These are phyloP conservation scores for Iselma pallidipennis DNA, from an alignment of 2,888 invertebrate species.

Conservation along the genomic window DNA sequence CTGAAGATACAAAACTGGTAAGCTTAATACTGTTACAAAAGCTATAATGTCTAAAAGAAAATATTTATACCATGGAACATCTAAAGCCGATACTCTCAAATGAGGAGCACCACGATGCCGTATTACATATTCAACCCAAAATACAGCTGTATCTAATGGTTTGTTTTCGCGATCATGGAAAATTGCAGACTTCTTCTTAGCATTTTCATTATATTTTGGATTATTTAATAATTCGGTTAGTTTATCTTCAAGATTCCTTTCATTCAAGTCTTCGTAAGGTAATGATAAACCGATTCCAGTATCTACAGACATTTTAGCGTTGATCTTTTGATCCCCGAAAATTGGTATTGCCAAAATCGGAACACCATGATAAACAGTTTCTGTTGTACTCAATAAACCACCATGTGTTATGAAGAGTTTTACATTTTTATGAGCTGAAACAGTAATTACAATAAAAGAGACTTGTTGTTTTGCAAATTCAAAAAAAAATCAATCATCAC, in stretches of 20 bases:
- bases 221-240: slow-evolving; percentile 24
- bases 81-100: slow-evolving; percentile 17
- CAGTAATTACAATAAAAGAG: slow-evolving; percentile 36
- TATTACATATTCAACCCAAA: slow-evolving; percentile 31
- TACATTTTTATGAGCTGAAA: slow-evolving; percentile 17
- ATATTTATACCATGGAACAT: slow-evolving; percentile 23
- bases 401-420: slow-evolving; percentile 22
- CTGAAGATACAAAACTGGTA: neutral
- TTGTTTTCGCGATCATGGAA: slow-evolving; percentile 26
- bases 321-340: slow-evolving; percentile 18
- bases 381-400: slow-evolving; percentile 17
- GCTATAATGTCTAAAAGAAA: slow-evolving; percentile 15
- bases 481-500: slow-evolving; percentile 24
- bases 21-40: neutral
- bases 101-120: slow-evolving; percentile 32
- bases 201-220: slow-evolving; percentile 22
- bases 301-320: neutral
- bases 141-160: slow-evolving; percentile 31
- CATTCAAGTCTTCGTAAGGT: slow-evolving; percentile 5
- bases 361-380: slow-evolving; percentile 24
- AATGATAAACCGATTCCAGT: slow-evolving; percentile 12
- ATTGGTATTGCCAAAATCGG: slow-evolving; percentile 26
- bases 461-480: too few relatives aligned
- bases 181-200: slow-evolving; percentile 17
- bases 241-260: slow-evolving; percentile 7